These are phyloP conservation scores for Coreius guichenoti DNA, from an alignment of 2,797 vertebrate genomes.

Conservation along the genomic window DNA sequence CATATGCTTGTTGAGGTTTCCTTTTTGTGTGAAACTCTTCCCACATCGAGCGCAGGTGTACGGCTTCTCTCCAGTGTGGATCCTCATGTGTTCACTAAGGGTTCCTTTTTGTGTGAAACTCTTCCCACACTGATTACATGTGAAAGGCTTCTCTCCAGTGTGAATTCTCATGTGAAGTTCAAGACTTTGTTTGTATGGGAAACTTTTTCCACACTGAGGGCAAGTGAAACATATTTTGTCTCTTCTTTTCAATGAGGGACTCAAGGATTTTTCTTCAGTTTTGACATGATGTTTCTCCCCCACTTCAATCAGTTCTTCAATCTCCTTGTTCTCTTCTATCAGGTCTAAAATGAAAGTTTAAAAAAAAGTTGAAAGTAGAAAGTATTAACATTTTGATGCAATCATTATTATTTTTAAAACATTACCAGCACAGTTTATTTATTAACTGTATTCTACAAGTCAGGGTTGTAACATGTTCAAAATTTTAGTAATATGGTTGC, in stretches of 20 bases:
- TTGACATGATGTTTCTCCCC: neutral
- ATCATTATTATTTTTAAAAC: neutral
- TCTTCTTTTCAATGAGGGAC: slow-evolving; percentile 1
- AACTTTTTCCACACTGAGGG: neutral
- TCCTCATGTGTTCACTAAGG: neutral
- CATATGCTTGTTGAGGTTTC: neutral
- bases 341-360: neutral
- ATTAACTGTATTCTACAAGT: too few relatives aligned
- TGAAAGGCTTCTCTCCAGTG: neutral
- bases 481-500: too few relatives aligned
- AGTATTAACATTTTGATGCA: too few relatives aligned
- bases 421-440: neutral
- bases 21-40: neutral
- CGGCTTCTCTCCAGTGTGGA: neutral
- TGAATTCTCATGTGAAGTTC: too few relatives aligned
- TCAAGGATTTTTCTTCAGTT: neutral
- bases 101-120: neutral
- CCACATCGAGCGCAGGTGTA: neutral
- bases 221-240: neutral
- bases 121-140: neutral
- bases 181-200: too few relatives aligned
- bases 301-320: neutral
- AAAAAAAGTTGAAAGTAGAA: too few relatives aligned
- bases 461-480: too few relatives aligned
- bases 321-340: neutral